These are phyloP conservation scores for Himalopsyche phryganea DNA, from an alignment of 1,140 invertebrate species.

Conservation along the genomic window DNA sequence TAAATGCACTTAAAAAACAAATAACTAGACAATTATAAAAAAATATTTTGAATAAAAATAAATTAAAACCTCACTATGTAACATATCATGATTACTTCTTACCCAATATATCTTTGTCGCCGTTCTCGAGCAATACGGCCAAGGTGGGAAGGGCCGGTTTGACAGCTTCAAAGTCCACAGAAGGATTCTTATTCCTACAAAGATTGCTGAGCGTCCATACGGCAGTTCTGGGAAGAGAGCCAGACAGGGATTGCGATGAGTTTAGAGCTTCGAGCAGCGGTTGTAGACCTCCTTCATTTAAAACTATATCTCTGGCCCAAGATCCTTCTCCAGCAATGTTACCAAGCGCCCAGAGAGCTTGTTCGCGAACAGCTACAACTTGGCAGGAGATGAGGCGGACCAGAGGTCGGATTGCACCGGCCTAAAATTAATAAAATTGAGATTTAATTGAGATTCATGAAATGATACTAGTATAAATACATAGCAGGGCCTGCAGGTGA, in stretches of 20 bases:
- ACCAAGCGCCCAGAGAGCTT: slow-evolving; percentile 96
- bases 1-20: too few species aligned
- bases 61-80: too few species aligned
- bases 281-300: slow-evolving; percentile 60
- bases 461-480: too few species aligned
- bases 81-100: too few species aligned
- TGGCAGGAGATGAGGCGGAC: slow-evolving; percentile 71
- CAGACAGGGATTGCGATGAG: not conserved
- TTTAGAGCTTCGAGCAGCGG: slow-evolving; percentile 64
- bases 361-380: slow-evolving; percentile 81
- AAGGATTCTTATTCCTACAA: slow-evolving; percentile 88
- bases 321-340: slow-evolving; percentile 94
- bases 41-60: too few species aligned
- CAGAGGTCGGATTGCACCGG: slow-evolving; percentile 84
- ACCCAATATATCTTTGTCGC: slow-evolving; percentile 74
- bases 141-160: slow-evolving; percentile 79
- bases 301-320: slow-evolving; percentile 70
- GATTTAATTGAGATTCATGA: too few species aligned
- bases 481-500: too few species aligned
- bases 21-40: too few species aligned
- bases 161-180: slow-evolving; percentile 70
- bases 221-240: slow-evolving; percentile 57
- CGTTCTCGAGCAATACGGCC: slow-evolving; percentile 68
- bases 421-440: slow-evolving; percentile 35
- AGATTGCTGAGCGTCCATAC: slow-evolving; percentile 93